Conservation (phyloP, 2,888 invertebrate genomes). For the Eupithecia dodoneata region DNA sequence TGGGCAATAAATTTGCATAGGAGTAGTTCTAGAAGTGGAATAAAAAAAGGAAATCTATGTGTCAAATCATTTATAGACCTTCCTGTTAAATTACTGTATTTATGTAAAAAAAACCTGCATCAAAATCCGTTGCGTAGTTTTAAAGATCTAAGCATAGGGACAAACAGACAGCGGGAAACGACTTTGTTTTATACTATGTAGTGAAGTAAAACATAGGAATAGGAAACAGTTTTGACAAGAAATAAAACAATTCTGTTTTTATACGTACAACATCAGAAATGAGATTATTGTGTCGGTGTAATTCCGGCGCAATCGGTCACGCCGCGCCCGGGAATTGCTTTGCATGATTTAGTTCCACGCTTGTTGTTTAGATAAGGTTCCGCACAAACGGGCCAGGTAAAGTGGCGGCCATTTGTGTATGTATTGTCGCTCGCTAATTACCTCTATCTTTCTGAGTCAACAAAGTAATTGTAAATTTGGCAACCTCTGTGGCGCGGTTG, state of each 20-base stretch:
- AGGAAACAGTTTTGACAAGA: neutral
- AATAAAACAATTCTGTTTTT: neutral
- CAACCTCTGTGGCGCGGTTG: too few relatives aligned
- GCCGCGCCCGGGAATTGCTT: slow-evolving; percentile 1
- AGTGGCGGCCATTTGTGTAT: neutral
- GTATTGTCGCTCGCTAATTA: too few relatives aligned
- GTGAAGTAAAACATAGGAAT: neutral
- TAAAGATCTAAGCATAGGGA: too few relatives aligned
- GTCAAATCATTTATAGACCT: too few relatives aligned
- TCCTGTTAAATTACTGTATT: too few relatives aligned
- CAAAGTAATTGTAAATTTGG: neutral
- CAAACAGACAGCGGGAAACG: too few relatives aligned
- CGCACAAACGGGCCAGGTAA: neutral
- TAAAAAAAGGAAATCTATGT: too few relatives aligned
- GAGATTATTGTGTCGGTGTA: slow-evolving; percentile 3
- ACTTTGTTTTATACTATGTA: too few relatives aligned
- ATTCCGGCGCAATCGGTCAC: slow-evolving; percentile 2
- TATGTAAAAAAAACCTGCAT: too few relatives aligned
- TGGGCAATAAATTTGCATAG: too few relatives aligned
- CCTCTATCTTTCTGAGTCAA: neutral
- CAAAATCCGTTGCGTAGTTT: too few relatives aligned
- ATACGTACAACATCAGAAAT: neutral
- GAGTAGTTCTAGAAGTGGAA: too few relatives aligned
- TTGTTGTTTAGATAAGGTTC: neutral
- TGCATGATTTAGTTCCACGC: slow-evolving; percentile 3